phyloP scores from a whole-genome alignment of 2,113 vertebrate species.

The Pipra filicauda region DNA sequence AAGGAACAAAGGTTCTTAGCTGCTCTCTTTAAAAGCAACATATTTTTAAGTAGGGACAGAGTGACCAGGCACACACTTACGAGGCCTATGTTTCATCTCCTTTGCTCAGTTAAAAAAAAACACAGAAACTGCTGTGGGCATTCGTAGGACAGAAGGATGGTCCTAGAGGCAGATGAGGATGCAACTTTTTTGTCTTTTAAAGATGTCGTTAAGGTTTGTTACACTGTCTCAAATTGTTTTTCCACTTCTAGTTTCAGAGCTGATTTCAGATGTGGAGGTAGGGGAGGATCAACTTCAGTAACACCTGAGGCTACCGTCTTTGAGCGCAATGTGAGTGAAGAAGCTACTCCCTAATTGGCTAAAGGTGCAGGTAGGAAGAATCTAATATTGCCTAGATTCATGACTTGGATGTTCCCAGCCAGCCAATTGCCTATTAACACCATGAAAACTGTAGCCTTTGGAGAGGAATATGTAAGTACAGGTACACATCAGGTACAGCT shows the following conservation, averaged over 20 bases:
- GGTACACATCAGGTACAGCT: neutral
- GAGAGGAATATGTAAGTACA: neutral
- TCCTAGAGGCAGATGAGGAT: neutral
- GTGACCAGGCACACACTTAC: neutral
- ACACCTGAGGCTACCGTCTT: neutral
- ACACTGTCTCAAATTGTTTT: neutral
- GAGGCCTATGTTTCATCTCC: neutral
- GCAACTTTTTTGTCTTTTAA: fast-evolving
- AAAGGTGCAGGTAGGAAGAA: neutral
- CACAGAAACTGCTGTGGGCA: fast-evolving
- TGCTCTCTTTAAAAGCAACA: neutral
- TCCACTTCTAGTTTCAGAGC: neutral
- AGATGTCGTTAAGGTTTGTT: neutral
- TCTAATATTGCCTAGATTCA: neutral
- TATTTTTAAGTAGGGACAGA: fast-evolving
- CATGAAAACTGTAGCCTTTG: neutral
- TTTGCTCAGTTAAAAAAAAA: neutral
- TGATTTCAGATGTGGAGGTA: neutral
- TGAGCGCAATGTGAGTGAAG: neutral
- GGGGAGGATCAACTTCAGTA: neutral
- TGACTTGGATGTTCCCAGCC: neutral
- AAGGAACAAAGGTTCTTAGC: neutral
- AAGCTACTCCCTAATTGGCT: neutral
- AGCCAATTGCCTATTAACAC: neutral
- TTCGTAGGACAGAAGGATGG: neutral